Conservation (phyloP, 2,113 vertebrate genomes). For the Cyprinodon tularosa region DNA sequence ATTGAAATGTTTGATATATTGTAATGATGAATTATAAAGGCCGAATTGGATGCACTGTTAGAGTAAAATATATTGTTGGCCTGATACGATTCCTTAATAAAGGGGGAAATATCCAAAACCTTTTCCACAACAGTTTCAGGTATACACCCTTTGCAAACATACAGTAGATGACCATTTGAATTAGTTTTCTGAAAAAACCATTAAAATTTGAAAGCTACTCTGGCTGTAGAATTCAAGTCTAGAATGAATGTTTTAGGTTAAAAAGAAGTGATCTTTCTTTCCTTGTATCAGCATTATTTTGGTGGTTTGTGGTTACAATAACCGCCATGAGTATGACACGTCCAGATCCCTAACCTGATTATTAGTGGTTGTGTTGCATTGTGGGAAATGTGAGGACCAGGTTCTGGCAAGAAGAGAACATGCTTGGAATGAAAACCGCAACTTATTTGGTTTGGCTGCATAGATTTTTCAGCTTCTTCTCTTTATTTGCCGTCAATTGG, state of each 20-base stretch:
- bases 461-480: slow-evolving; percentile 1
- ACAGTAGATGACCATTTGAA: not conserved
- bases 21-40: not conserved
- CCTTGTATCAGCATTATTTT: slow-evolving; percentile 4
- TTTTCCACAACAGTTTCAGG: not conserved
- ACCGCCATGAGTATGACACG: not conserved
- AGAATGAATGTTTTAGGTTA: not conserved
- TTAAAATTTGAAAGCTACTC: not conserved
- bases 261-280: not conserved
- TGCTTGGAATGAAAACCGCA: slow-evolving; percentile 2
- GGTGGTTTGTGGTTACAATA: not conserved
- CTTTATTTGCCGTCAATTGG: not conserved
- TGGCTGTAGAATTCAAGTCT: not conserved
- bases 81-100: not conserved
- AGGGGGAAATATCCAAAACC: not conserved
- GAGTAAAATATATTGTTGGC: not conserved
- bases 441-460: not conserved
- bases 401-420: not conserved
- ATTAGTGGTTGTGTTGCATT: slow-evolving; percentile 4
- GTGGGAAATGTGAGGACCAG: not conserved
- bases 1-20: no score
- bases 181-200: not conserved
- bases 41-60: not conserved
- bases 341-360: not conserved
- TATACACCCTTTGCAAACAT: not conserved